These are phyloP conservation scores for Calliscelio sp. DNA, from an alignment of 2,888 invertebrate genomes.

Conservation along the genomic window DNA sequence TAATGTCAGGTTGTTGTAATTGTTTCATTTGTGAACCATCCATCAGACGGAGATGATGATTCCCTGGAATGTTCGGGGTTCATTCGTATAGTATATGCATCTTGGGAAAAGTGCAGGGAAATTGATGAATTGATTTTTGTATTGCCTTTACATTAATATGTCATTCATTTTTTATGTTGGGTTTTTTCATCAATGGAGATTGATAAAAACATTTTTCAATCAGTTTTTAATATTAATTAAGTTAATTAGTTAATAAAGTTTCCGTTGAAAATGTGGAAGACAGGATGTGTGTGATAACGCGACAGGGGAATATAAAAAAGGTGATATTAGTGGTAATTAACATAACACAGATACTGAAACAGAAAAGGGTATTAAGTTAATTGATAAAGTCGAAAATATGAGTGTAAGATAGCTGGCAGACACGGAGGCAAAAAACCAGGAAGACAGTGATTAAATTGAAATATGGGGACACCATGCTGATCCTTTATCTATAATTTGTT, in stretches of 20 bases:
- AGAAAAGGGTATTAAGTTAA: not conserved
- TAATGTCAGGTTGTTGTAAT: too few species aligned
- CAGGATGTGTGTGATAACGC: not conserved
- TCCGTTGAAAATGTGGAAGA: not conserved
- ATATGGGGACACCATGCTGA: constrained; percentile 29
- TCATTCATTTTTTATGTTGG: too few species aligned
- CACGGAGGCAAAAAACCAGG: constrained; percentile 1
- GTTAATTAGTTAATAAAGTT: not conserved
- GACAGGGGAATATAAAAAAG: not conserved
- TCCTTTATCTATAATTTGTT: constrained; percentile 62
- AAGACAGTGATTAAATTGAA: constrained; percentile 34
- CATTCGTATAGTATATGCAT: too few species aligned
- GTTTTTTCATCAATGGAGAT: too few species aligned
- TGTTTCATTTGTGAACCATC: too few species aligned
- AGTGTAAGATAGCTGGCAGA: not conserved
- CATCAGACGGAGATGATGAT: too few species aligned
- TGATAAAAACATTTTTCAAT: too few species aligned
- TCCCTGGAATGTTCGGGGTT: too few species aligned
- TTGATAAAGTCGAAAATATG: constrained; percentile 18
- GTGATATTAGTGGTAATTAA: constrained; percentile 4
- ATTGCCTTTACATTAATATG: too few species aligned
- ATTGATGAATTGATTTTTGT: too few species aligned
- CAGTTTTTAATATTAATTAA: not conserved
- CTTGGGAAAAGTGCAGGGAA: too few species aligned
- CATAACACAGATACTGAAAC: not conserved